phyloP scores from a whole-genome alignment of 2,888 invertebrate species.

The Patella caerulea region DNA sequence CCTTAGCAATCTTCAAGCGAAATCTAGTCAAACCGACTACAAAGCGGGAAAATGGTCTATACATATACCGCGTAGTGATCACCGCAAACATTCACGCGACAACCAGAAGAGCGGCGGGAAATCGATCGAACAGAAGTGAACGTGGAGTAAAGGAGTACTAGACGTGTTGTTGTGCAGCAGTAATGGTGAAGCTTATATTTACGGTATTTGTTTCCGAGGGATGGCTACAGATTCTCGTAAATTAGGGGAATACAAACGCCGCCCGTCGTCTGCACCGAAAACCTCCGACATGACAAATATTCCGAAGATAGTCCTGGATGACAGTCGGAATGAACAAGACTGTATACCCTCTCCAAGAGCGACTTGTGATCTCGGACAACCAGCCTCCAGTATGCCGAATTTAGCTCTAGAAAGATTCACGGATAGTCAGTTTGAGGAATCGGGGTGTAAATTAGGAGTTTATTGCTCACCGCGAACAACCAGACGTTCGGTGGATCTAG shows the following conservation, averaged over 20 bases:
- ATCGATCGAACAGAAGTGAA: neutral
- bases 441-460: constrained; percentile 43
- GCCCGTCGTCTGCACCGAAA: constrained; percentile 34
- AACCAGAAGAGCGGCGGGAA: neutral
- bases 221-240: neutral
- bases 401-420: constrained; percentile 29
- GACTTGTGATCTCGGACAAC: constrained; percentile 40
- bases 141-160: neutral
- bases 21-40: no score
- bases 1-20: no score
- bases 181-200: neutral
- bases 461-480: constrained; percentile 61
- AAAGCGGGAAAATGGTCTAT: no score
- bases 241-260: constrained; percentile 8
- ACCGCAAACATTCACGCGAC: neutral
- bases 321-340: constrained; percentile 18
- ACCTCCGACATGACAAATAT: constrained; percentile 31
- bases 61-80: neutral
- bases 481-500: constrained; percentile 48
- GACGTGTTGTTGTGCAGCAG: neutral
- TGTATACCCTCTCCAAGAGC: neutral
- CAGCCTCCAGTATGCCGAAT: constrained; percentile 45
- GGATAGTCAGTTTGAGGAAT: constrained; percentile 21
- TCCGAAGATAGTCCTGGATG: constrained; percentile 38
- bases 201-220: neutral